These are phyloP conservation scores for Pogonomyrmex barbatus DNA, from an alignment of 1,140 invertebrate genomes.

Conservation along the genomic window DNA sequence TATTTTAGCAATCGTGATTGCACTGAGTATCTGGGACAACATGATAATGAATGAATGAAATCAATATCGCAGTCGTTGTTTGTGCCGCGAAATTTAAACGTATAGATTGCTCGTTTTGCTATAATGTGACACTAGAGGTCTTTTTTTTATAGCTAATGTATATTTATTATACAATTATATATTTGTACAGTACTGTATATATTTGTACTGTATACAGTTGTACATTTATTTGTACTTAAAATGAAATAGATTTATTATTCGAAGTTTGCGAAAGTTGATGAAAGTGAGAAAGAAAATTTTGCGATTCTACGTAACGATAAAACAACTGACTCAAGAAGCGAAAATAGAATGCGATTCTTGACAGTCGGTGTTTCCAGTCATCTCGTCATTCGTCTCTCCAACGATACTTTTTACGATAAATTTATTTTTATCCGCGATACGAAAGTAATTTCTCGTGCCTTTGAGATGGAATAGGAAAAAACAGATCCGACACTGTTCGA, in stretches of 20 bases:
- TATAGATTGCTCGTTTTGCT: not conserved
- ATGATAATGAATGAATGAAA: not conserved
- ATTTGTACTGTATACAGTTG: no score
- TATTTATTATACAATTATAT: no score
- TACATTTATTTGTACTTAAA: no score
- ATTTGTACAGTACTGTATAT: no score
- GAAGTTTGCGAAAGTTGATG: no score
- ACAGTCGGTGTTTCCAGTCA: not conserved
- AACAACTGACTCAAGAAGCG: no score
- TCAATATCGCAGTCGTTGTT: not conserved
- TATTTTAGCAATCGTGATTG: not conserved
- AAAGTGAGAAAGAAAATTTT: no score
- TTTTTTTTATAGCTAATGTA: no score
- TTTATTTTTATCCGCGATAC: not conserved
- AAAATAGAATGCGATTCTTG: not conserved
- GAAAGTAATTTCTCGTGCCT: not conserved
- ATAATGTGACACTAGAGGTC: not conserved
- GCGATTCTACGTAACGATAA: no score
- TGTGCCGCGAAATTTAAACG: conserved; percentile 21
- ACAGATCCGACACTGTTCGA: not conserved
- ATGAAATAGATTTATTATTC: no score
- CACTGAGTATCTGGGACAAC: not conserved
- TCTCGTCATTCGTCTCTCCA: not conserved
- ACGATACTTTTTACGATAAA: not conserved
- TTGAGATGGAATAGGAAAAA: not conserved